Percentiles rank a stretch among this genome's conserved stretches.
Evolutionary conservation across 2,888 invertebrate species (phyloP).

Genomic region (Philonicus albiceps): DNA sequence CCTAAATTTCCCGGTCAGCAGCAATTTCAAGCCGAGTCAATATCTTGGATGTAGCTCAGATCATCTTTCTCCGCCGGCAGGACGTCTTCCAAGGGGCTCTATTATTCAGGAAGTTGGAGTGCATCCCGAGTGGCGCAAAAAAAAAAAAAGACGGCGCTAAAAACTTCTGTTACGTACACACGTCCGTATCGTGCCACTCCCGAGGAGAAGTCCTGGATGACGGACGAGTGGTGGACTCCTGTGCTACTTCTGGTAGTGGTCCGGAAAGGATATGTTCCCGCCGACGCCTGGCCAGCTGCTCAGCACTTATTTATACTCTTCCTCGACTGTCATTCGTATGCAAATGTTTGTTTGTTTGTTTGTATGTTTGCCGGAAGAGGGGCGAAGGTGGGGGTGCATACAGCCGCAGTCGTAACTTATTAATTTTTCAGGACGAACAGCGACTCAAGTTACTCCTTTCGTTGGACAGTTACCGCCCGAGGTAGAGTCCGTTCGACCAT

Average conservation of each 20-base stretch:
- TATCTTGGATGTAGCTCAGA: neutral
- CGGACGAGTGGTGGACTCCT: conserved; percentile 15
- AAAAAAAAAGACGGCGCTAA: neutral
- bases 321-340: conserved; percentile 12
- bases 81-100: neutral
- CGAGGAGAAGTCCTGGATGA: neutral
- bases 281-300: neutral
- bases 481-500: neutral
- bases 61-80: neutral
- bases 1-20: neutral
- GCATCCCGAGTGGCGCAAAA: conserved; percentile 13
- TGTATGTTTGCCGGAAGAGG: neutral
- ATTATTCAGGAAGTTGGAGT: conserved; percentile 24
- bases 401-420: conserved; percentile 3
- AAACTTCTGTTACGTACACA: neutral
- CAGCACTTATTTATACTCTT: neutral
- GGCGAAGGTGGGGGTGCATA: neutral
- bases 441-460: neutral
- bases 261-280: neutral
- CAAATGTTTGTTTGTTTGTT: conserved; percentile 35
- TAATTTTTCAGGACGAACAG: conserved; percentile 25
- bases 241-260: neutral
- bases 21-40: neutral
- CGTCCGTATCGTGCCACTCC: neutral
- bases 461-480: neutral